Conservation (phyloP, 30 jellyfish, hydroid and myxozoan genomes). For the Turritopsis dohrnii region DNA sequence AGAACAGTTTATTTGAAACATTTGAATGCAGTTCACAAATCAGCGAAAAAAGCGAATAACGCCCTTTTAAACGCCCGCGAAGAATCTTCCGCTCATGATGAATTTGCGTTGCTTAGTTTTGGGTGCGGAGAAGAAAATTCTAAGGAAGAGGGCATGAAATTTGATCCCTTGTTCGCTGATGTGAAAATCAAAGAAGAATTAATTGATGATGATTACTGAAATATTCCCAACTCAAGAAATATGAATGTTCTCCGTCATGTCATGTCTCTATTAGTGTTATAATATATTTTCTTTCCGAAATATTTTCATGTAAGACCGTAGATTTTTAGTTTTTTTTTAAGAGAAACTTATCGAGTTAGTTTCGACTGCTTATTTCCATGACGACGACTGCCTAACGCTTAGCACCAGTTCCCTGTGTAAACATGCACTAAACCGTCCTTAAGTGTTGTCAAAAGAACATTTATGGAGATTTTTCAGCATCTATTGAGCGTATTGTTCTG, state of each 20-base stretch:
- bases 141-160: not conserved
- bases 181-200: conserved; percentile 2
- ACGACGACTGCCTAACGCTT: too few relatives aligned
- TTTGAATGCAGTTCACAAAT: conserved; percentile 24
- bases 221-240: too few relatives aligned
- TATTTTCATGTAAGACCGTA: not conserved
- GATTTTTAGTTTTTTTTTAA: not conserved
- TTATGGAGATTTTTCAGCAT: too few relatives aligned
- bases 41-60: not conserved
- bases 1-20: conserved; percentile 40
- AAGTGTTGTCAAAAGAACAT: too few relatives aligned
- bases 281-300: not conserved
- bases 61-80: too few relatives aligned
- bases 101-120: not conserved
- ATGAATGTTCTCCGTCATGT: too few relatives aligned
- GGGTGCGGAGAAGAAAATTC: not conserved
- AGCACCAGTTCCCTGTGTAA: too few relatives aligned
- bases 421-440: too few relatives aligned
- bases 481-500: too few relatives aligned
- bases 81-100: too few relatives aligned
- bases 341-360: not conserved
- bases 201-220: not conserved
- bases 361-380: too few relatives aligned
- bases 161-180: conserved; percentile 8
- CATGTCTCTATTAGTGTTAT: not conserved